Conservation (phyloP, 2,113 vertebrate genomes). For the Patagioenas fasciata region DNA sequence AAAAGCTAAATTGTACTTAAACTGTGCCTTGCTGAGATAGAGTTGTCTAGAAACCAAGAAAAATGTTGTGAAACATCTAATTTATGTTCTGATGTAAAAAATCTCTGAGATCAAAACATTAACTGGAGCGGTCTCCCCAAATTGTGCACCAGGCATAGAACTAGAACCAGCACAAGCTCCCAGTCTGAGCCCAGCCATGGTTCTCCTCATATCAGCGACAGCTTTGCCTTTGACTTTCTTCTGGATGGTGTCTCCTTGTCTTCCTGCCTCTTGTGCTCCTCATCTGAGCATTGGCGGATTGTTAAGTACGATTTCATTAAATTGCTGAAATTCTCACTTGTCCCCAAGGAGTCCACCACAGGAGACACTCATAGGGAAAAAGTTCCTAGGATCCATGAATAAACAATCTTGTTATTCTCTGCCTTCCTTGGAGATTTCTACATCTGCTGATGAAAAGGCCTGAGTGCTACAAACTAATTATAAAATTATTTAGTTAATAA, state of each 20-base stretch:
- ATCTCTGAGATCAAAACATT: not conserved
- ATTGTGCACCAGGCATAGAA: not conserved
- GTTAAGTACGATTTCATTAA: constrained; percentile 22
- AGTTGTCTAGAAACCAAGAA: not conserved
- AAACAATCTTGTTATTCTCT: constrained; percentile 31
- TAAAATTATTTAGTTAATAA: constrained; percentile 52
- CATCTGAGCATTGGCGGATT: not conserved
- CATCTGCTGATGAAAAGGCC: not conserved
- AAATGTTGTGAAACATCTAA: not conserved
- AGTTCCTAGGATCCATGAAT: not conserved
- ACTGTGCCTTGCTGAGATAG: not conserved
- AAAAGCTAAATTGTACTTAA: not conserved
- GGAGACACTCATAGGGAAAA: not conserved
- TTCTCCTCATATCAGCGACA: not conserved
- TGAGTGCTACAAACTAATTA: constrained; percentile 8
- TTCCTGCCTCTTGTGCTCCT: not conserved
- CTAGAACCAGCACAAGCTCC: not conserved
- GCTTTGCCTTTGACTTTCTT: not conserved
- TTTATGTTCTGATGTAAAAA: not conserved
- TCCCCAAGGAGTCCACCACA: not conserved
- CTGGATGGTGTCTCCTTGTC: not conserved
- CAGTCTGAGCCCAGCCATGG: not conserved
- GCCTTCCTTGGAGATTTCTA: not conserved
- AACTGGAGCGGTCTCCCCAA: not conserved
- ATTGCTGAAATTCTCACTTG: not conserved